A percentile compares a stretch with the other conserved stretches of the same genome.
phyloP scores from a whole-genome alignment of 1,140 invertebrate genomes.

The Maniola jurtina region DNA sequence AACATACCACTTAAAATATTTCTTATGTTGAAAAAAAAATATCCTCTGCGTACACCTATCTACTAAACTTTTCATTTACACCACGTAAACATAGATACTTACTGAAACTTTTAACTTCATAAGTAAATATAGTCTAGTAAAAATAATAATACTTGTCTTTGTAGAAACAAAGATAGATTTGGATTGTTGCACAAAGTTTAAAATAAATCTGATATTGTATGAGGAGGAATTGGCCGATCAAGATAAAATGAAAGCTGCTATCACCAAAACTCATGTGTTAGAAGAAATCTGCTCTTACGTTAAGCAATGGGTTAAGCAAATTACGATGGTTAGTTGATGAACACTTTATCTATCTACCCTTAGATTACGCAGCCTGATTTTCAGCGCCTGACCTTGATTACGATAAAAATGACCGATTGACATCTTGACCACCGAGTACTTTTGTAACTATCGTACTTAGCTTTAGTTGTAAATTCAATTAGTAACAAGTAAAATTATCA shows the following conservation, averaged over 20 bases:
- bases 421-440: too few relatives aligned
- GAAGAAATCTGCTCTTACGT: conserved; percentile 80
- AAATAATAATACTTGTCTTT: too few relatives aligned
- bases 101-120: too few relatives aligned
- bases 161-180: conserved; percentile 79
- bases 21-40: too few relatives aligned
- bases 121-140: too few relatives aligned
- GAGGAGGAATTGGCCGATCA: conserved; percentile 76
- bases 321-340: conserved; percentile 79
- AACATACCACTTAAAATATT: too few relatives aligned
- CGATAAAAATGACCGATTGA: neutral
- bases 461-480: too few relatives aligned
- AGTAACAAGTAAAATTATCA: too few relatives aligned
- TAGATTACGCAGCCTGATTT: neutral
- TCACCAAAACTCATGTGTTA: conserved; percentile 76
- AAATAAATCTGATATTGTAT: conserved; percentile 78
- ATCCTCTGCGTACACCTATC: too few relatives aligned
- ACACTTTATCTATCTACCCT: neutral
- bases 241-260: conserved; percentile 72
- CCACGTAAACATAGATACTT: too few relatives aligned
- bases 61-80: too few relatives aligned
- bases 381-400: neutral
- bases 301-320: conserved; percentile 82
- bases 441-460: too few relatives aligned
- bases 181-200: conserved; percentile 79